Evolutionary conservation across 2,113 vertebrate genomes (phyloP).

Genomic region (Mirza zaza): DNA sequence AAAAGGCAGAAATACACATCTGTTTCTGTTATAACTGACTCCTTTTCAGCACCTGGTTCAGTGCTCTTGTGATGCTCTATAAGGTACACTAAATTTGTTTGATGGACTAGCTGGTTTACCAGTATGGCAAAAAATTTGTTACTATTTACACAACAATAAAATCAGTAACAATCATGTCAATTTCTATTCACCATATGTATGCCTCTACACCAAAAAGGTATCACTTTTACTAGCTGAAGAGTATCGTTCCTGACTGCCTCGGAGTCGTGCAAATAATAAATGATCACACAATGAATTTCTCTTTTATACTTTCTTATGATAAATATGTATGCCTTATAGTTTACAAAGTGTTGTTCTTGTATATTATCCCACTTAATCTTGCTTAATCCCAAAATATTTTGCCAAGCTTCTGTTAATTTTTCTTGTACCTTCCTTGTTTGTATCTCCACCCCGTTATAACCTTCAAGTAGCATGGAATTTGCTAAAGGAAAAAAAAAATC

Average conservation of each 20-base stretch:
- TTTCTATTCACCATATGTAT: slow-evolving; percentile 12
- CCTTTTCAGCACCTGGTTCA: not conserved
- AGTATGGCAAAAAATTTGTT: not conserved
- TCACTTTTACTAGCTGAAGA: slow-evolving; percentile 5
- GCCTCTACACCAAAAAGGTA: not conserved
- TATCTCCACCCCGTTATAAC: not conserved
- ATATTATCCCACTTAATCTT: slow-evolving; percentile 42
- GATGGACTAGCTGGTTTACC: not conserved
- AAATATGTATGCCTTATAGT: slow-evolving; percentile 44
- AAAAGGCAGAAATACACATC: not conserved
- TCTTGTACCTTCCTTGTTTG: not conserved
- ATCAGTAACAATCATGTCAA: slow-evolving; percentile 34
- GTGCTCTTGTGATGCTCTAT: not conserved
- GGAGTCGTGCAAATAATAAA: slow-evolving; percentile 44
- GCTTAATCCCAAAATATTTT: slow-evolving; percentile 38
- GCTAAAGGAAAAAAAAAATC: not conserved
- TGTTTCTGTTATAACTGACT: not conserved
- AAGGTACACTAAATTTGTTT: not conserved
- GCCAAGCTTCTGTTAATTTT: slow-evolving; percentile 31
- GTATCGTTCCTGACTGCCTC: not conserved
- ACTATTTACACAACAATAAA: slow-evolving; percentile 57
- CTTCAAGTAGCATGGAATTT: slow-evolving; percentile 31
- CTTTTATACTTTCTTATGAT: slow-evolving; percentile 37
- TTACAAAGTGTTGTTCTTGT: slow-evolving; percentile 11
- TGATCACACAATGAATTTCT: not conserved